These are phyloP conservation scores for Scolopax mira DNA, from an alignment of 2,113 vertebrate genomes.

Conservation along the genomic window DNA sequence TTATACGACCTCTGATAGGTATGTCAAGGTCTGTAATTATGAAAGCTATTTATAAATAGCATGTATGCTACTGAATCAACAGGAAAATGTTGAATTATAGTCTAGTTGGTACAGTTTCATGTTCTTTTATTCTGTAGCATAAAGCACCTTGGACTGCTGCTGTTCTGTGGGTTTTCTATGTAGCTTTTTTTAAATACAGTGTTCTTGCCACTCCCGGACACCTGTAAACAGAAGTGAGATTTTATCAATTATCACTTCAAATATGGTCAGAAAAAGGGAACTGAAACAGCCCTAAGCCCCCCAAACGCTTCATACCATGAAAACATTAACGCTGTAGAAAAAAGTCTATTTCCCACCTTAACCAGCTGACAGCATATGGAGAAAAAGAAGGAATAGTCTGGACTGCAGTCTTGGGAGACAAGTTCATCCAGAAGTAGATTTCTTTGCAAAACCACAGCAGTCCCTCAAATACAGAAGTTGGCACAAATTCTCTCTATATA, in stretches of 20 bases:
- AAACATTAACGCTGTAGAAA: not conserved
- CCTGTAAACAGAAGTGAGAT: not conserved
- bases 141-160: not conserved
- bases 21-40: not conserved
- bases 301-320: not conserved
- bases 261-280: not conserved
- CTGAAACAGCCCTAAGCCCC: not conserved
- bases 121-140: not conserved
- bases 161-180: not conserved
- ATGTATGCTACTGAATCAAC: not conserved
- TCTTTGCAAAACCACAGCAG: not conserved
- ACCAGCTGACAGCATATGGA: not conserved
- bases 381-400: not conserved
- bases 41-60: not conserved
- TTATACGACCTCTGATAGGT: not conserved
- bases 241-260: conserved; percentile 20
- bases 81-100: not conserved
- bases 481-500: fast-evolving
- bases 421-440: not conserved
- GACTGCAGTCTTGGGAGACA: not conserved
- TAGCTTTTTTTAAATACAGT: not conserved
- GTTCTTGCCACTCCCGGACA: not conserved
- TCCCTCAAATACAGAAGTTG: not conserved
- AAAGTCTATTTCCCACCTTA: not conserved
- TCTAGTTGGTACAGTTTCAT: not conserved